Base-by-base conservation (phyloP, 2,888 invertebrate genomes). In the Dicycla oo region DNA sequence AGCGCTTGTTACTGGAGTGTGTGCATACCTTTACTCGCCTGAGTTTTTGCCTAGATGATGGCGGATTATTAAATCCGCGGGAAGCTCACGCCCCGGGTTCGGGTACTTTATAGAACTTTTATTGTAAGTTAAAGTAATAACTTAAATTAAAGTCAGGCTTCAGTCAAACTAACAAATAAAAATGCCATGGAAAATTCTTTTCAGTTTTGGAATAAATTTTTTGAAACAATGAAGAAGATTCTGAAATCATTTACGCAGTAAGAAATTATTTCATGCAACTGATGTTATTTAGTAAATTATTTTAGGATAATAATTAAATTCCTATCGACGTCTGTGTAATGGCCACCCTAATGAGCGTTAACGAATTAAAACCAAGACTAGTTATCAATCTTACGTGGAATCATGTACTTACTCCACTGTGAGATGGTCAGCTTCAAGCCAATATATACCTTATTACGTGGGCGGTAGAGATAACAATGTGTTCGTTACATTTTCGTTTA, bases 331-430 rank as follows among this genome's bases (percentile, higher is more conserved):
- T 69, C 51, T 45, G 51, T 70, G 70, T 82, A 63, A 71, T 70
- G 78, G 69, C 72, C 78, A 40, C 71, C 57, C 69, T 78, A 72
- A 83, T 78, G 81, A 83, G 74, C 79, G 79, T 74, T 74, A 63
- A 83, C 61, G 71, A 79, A 83, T 80, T 81, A 83, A 81, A 76
- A 63, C 58, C 72, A 69, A 60, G 61, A 47, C 58, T 66, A 60
- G 56, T 69, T 81, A 83, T 81, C 73, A 71, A 73, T 75, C 75
- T 69, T 73, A 62, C 77, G 70, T 79, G 43, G 78, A 56, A 18
- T 60, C 51, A 73, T 68, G 66, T 60, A 67, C 62, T 2, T 38
- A 38, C 8, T 80, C 58, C 51, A 47, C 58, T 63, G 45, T 23
- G 38, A 34, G 56, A 30, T 11, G 4, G 38, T 40, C 11, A 10